Conservation (phyloP, 2,797 vertebrate species). For the Bovichtus diacanthus region DNA sequence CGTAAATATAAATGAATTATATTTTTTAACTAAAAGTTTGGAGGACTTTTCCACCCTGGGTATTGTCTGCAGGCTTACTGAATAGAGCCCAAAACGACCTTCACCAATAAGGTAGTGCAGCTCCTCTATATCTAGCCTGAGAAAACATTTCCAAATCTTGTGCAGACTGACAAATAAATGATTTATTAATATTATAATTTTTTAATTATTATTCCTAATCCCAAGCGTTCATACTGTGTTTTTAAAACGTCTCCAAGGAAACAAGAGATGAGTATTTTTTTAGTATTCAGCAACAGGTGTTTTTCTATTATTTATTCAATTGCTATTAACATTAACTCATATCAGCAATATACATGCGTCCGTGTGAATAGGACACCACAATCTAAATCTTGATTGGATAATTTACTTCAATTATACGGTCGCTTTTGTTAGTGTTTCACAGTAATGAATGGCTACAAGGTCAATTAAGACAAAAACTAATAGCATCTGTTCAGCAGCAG, state of each 20-base stretch:
- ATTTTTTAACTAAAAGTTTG: too few relatives aligned
- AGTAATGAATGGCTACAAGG: neutral
- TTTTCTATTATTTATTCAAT: neutral
- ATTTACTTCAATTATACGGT: neutral
- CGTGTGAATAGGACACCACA: neutral
- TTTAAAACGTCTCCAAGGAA: neutral
- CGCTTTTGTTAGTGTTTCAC: neutral
- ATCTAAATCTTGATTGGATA: neutral
- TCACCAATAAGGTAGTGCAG: too few relatives aligned
- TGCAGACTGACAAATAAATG: too few relatives aligned
- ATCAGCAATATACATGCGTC: neutral
- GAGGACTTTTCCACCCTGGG: too few relatives aligned
- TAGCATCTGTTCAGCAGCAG: neutral
- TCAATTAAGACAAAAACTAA: neutral
- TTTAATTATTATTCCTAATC: neutral
- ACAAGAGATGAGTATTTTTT: neutral
- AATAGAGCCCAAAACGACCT: too few relatives aligned
- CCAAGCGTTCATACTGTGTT: neutral
- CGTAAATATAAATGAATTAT: too few relatives aligned
- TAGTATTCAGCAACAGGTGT: neutral
- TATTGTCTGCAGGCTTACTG: too few relatives aligned
- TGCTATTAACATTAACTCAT: neutral
- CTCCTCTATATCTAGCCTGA: too few relatives aligned
- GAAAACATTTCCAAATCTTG: too few relatives aligned
- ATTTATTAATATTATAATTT: too few relatives aligned